Conservation (phyloP, 2,888 invertebrate species). For the Acronicta aceris region DNA sequence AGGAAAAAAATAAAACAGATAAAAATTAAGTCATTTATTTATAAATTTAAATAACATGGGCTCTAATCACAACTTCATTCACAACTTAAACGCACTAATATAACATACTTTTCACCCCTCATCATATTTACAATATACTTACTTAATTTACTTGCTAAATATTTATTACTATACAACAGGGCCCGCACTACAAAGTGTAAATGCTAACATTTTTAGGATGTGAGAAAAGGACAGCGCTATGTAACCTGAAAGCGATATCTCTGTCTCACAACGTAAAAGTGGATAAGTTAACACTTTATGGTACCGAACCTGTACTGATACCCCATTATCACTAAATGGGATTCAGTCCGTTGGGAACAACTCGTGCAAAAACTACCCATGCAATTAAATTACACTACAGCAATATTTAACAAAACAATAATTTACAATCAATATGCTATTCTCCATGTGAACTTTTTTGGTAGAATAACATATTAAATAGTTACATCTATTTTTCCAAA, state of each 20-base stretch:
- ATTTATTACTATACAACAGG: conserved; percentile 28
- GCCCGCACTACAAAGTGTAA: too few species aligned
- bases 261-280: too few species aligned
- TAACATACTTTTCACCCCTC: conserved; percentile 48
- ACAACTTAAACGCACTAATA: conserved; percentile 62
- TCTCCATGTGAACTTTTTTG: conserved; percentile 52
- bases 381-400: conserved; percentile 71
- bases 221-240: too few species aligned
- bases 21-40: conserved; percentile 79
- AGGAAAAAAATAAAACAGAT: conserved; percentile 73
- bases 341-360: conserved; percentile 59
- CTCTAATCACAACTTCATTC: conserved; percentile 77
- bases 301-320: conserved; percentile 17
- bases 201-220: too few species aligned
- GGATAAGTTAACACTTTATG: too few species aligned
- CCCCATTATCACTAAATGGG: conserved; percentile 43
- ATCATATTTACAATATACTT: conserved; percentile 35
- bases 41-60: conserved; percentile 78
- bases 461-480: conserved; percentile 65
- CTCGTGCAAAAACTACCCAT: conserved; percentile 78
- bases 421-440: conserved; percentile 73
- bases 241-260: too few species aligned
- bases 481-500: conserved; percentile 47
- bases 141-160: conserved; percentile 15
- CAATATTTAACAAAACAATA: conserved; percentile 69